phyloP scores from a whole-genome alignment of 2,113 vertebrate genomes.

The Hyaena hyaena region DNA sequence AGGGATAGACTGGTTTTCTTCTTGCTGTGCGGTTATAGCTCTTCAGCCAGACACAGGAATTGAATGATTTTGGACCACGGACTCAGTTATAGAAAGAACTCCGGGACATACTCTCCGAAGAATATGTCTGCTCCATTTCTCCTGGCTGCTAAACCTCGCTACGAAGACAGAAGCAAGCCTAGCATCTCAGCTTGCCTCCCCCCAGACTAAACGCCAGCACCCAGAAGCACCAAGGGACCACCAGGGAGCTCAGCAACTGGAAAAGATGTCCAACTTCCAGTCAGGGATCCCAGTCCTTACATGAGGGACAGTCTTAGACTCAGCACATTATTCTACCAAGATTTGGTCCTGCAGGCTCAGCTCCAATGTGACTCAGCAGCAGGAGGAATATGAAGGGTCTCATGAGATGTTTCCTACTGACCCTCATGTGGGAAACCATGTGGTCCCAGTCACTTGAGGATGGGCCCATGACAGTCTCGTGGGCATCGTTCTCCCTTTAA shows the following conservation, averaged over 20 bases:
- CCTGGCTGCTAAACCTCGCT: neutral
- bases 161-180: neutral
- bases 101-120: neutral
- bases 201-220: neutral
- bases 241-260: neutral
- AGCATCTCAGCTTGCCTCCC: neutral
- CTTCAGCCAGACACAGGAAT: neutral
- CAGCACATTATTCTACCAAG: neutral
- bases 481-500: neutral
- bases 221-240: neutral
- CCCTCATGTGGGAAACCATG: neutral
- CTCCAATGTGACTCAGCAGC: neutral
- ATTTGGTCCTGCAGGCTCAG: neutral
- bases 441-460: neutral
- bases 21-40: neutral
- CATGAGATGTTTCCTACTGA: neutral
- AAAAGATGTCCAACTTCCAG: too few relatives aligned
- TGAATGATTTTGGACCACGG: too few relatives aligned
- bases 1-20: neutral
- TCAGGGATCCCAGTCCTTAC: neutral
- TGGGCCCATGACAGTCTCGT: neutral
- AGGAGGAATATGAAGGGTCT: neutral
- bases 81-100: neutral
- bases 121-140: neutral
- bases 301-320: neutral